A percentile compares a stretch with the other conserved stretches of the same genome.
Evolutionary conservation across 2,888 invertebrate species (phyloP).

Genomic region (Agriopis aurantiaria): DNA sequence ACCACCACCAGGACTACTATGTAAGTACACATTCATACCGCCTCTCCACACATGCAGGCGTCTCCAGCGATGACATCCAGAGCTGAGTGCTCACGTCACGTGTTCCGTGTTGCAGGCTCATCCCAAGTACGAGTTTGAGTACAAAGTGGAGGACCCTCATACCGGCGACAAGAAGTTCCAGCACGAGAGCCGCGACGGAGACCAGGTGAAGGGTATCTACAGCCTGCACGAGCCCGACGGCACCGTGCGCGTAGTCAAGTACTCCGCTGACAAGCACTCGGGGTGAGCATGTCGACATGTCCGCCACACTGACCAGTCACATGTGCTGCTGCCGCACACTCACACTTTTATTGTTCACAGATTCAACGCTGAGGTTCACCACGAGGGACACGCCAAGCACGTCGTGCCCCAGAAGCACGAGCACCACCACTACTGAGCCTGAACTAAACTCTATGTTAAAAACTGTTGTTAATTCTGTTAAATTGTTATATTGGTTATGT

Average conservation of each 20-base stretch:
- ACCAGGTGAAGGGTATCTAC: conserved; percentile 85
- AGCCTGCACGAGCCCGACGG: conserved; percentile 82
- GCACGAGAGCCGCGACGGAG: conserved; percentile 80
- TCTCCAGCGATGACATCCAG: no score
- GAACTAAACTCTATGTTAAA: neutral
- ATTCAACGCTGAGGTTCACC: conserved; percentile 61
- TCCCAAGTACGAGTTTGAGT: conserved; percentile 67
- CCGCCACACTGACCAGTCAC: neutral
- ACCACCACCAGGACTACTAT: conserved; percentile 55
- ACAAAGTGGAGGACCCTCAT: conserved; percentile 77
- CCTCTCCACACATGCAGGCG: neutral
- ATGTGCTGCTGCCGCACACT: neutral
- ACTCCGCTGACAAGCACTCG: conserved; percentile 69
- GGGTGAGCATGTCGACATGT: conserved; percentile 47
- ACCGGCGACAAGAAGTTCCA: conserved; percentile 77
- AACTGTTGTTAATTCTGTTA: neutral
- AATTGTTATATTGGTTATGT: neutral
- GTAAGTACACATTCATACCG: conserved; percentile 39
- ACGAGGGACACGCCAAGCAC: conserved; percentile 52
- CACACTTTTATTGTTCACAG: conserved; percentile 41
- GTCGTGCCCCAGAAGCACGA: conserved; percentile 46
- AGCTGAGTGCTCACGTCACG: conserved; percentile 6
- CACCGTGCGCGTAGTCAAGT: conserved; percentile 78
- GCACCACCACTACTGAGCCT: conserved; percentile 2
- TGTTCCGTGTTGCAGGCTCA: conserved; percentile 45